These are phyloP conservation scores for Meteorus sp. DNA, from an alignment of 1,140 invertebrate genomes.

Conservation along the genomic window DNA sequence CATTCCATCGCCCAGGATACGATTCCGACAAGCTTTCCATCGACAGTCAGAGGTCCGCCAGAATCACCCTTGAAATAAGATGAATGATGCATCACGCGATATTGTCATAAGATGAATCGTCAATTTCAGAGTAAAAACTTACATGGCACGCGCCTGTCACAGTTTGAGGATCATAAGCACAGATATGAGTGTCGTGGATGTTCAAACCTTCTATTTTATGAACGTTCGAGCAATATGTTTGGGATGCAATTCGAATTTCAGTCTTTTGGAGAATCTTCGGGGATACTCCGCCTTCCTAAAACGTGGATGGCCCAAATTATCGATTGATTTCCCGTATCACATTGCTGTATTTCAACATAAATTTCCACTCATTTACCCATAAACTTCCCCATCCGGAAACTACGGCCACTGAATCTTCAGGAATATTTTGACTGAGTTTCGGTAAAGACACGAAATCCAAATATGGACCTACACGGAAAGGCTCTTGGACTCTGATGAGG, in stretches of 20 bases:
- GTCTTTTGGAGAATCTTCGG: conserved; percentile 22
- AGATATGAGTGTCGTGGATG: conserved; percentile 31
- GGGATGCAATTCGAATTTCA: conserved; percentile 24
- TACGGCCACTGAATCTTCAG: conserved; percentile 9
- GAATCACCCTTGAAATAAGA: conserved; percentile 57
- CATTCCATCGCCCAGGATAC: conserved; percentile 58
- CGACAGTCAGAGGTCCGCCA: conserved; percentile 61
- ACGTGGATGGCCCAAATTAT: too few species aligned
- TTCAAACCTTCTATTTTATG: neutral
- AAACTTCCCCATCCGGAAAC: conserved; percentile 38
- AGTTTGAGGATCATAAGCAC: conserved; percentile 27
- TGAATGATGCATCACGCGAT: neutral
- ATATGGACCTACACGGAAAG: neutral
- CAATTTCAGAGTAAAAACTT: conserved; percentile 9
- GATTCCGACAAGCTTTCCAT: conserved; percentile 49
- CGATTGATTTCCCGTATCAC: too few species aligned
- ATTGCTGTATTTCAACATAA: too few species aligned
- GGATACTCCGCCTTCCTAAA: conserved; percentile 20
- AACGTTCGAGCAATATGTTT: conserved; percentile 18
- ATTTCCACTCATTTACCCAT: conserved; percentile 25
- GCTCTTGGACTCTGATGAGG: conserved; percentile 22
- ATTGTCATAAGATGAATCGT: too few species aligned
- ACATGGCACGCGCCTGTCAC: conserved; percentile 34
- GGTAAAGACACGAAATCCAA: conserved; percentile 26
- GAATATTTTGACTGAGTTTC: conserved; percentile 1